Base-by-base conservation (phyloP, 2,797 vertebrate genomes). In the Pangasius larnaudii region DNA sequence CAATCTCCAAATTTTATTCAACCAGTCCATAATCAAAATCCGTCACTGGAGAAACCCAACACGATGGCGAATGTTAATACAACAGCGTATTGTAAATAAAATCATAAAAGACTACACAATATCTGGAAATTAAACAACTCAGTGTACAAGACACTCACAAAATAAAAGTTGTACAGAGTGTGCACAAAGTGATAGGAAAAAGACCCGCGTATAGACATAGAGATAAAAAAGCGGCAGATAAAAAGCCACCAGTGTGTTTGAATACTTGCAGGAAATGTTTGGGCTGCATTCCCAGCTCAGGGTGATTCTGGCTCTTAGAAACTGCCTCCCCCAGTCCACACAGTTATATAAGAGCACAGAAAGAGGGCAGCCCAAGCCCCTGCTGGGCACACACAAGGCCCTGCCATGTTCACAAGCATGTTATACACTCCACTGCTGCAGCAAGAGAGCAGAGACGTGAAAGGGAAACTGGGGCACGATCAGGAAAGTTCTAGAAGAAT, bases 341-440 rank as follows among this genome's bases (percentile, higher is more conserved):
- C 86, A 85, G 86, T 87, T 89, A 89, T 82, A 89, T 65, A 91
- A 84, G 24, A 80, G 59, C 39, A 58, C 77, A 87, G 85, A 88
- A 65, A 80, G 77, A 63, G 84, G 59, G 75, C 83, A 87, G 85
- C 46, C 46, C 51, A 24, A 46, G 49, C 85, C 81, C 86, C 71
- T 67, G 67, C 61, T 22, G 85, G 59, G 63, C 74, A 83, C 83
- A 85, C 85, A 56, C 58, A 85, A 95, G 93, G 92, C 90, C 82
- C 89, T 79, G 78, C 77, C 89, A 89, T 88, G 91, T 93, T 91
- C 91, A 93, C 92, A 87, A 89, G 92, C 92, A 95, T 94, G 61
- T 86, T 80, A 49, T 65, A 88, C 65, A 63, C 42, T 24, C n/a
- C 3, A 58, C 33, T 46, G 5, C 30, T 61, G 93, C 89, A 92